Base-by-base conservation (phyloP, 2,888 invertebrate genomes). In the Lasioglossum pauxillum region DNA sequence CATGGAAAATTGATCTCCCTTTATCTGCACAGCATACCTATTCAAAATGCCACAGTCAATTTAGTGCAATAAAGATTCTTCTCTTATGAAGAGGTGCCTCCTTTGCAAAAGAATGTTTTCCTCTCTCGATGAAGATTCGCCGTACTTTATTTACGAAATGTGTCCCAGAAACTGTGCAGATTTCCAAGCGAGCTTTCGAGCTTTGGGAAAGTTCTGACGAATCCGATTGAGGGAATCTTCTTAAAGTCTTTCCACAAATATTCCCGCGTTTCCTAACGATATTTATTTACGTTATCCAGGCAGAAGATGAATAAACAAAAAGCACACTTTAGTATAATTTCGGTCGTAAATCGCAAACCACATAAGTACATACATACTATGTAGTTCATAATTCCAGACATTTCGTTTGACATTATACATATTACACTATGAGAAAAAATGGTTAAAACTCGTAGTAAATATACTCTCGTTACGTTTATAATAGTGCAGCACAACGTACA, bases 131-230 rank as follows among this genome's bases (percentile, higher is more conserved):
- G 64, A 64, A 64, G 16, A 31, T 60, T 53, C 44, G 14, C 35
- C 23, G 38, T n/a, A 71, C 38, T 41, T 71, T 71, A 71, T 38
- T 41, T 71, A 71, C 38, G n/a, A 23, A 41, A 71, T 71, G 35
- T 71, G 71, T 71, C 35, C 27, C 44, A 49, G 31, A 44, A 74
- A 74, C 27, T 74, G 49, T 16, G 49, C 44, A 49, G 74, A 49
- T 74, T 74, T 31, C 49, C 44, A 16, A 19, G 44, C 27, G 23
- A 19, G 74, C 27, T 74, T 49, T 2, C 64, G 31, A 64, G 64
- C 64, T 19, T 31, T 8, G 19, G 2, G 16, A 64, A 64, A 64
- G 64, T 64, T 64, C 64, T 31, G 31, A 64, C 19, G 64, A 64
- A 64, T 64, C 64, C 31, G 16, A 31, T 64, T 5, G 38, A 71